Conservation (phyloP, 2,797 vertebrate species). For the Todus mexicanus region DNA sequence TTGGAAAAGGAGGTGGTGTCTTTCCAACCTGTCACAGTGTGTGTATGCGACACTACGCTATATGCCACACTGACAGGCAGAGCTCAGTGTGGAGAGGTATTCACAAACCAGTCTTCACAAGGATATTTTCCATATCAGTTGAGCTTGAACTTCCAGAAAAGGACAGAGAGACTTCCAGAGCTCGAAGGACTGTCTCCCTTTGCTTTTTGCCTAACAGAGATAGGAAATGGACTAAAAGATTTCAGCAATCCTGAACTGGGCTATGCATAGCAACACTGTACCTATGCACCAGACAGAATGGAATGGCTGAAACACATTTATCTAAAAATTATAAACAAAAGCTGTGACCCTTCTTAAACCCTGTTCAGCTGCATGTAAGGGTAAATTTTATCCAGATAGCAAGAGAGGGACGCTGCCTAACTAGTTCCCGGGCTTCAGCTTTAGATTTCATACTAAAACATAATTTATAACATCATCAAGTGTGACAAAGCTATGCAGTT, state of each 20-base stretch:
- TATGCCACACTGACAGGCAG: background rate
- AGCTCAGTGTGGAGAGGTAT: background rate
- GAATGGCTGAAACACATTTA: background rate
- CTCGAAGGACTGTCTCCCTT: background rate
- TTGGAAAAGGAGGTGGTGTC: background rate
- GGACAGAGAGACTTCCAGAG: background rate
- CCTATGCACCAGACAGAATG: background rate
- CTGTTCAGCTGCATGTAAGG: background rate
- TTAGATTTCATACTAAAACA: background rate
- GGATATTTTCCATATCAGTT: background rate
- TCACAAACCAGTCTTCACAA: background rate
- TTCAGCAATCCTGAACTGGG: background rate
- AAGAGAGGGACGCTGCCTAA: background rate
- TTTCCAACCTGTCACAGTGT: background rate
- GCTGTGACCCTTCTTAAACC: background rate
- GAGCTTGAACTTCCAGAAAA: background rate
- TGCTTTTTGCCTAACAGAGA: background rate
- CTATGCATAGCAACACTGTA: background rate
- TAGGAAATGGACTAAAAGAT: background rate
- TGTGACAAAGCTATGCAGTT: background rate
- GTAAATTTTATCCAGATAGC: background rate
- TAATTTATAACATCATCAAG: background rate
- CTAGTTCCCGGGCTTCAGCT: background rate
- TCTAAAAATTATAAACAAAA: background rate
- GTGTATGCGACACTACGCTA: background rate